A percentile compares a stretch with the other conserved stretches of the same genome.
Conservation (phyloP, 2,888 invertebrate species). For the Hypsopygia costalis region DNA sequence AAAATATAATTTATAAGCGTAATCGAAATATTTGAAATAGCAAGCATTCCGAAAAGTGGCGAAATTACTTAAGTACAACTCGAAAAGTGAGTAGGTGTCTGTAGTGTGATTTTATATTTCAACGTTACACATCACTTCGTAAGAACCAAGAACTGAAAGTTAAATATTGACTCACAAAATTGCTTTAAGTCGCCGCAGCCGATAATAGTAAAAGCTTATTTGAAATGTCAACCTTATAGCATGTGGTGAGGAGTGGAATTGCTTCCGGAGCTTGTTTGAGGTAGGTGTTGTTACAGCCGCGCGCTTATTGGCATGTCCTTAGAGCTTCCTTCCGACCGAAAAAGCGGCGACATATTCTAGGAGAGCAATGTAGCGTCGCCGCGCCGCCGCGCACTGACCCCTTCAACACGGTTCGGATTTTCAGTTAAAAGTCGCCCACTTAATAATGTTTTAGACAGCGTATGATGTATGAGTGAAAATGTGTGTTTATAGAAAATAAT, state of each 20-base stretch:
- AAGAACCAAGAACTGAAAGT: constrained; percentile 66
- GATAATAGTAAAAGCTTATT: constrained; percentile 57
- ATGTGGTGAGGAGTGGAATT: constrained; percentile 47
- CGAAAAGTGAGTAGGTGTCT: constrained; percentile 1
- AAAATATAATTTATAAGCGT: too few species aligned
- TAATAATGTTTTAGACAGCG: constrained; percentile 33
- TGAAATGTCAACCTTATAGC: constrained; percentile 62
- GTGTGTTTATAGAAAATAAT: too few species aligned
- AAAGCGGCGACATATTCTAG: constrained; percentile 14
- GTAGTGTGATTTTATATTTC: constrained; percentile 46
- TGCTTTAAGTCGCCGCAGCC: constrained; percentile 69
- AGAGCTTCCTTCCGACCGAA: constrained; percentile 61
- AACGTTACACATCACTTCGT: constrained; percentile 60
- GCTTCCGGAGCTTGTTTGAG: constrained; percentile 42
- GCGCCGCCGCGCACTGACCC: background rate
- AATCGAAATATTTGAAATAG: background rate
- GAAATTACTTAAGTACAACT: background rate
- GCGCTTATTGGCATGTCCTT: constrained; percentile 73
- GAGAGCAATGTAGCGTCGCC: background rate
- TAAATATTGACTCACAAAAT: constrained; percentile 76
- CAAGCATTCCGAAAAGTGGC: background rate
- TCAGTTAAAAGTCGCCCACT: constrained; percentile 44
- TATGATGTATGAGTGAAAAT: too few species aligned
- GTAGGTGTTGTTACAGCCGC: constrained; percentile 65
- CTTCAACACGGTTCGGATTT: constrained; percentile 36